Conservation (phyloP, 2,888 invertebrate genomes). For the Melipona bicolor region DNA sequence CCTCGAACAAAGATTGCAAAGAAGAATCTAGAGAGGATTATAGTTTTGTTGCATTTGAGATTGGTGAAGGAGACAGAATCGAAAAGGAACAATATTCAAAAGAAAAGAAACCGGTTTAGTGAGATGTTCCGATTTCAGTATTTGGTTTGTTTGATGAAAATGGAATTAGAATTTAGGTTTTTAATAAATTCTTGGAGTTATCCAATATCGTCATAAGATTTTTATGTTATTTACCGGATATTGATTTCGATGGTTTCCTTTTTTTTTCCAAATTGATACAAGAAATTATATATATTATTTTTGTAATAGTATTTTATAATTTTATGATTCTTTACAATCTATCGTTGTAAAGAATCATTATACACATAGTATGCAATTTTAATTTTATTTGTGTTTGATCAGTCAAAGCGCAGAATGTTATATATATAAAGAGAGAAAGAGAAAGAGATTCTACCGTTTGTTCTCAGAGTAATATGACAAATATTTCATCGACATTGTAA, state of each 20-base stretch:
- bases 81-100: conserved; percentile 58
- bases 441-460: conserved; percentile 9
- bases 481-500: conserved; percentile 48
- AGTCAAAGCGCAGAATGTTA: background rate
- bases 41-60: conserved; percentile 63
- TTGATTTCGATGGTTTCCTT: conserved; percentile 12
- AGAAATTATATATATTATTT: conserved; percentile 31
- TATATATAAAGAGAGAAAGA: background rate
- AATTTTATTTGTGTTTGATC: conserved; percentile 21
- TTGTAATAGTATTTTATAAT: conserved; percentile 49
- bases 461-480: conserved; percentile 20
- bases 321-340: conserved; percentile 1
- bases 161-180: conserved; percentile 13
- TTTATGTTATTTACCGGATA: conserved; percentile 14
- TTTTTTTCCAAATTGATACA: conserved; percentile 20
- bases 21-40: conserved; percentile 70
- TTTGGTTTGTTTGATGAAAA: conserved; percentile 13
- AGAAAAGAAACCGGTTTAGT: conserved; percentile 66
- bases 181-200: conserved; percentile 26
- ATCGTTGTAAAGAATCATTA: conserved; percentile 19
- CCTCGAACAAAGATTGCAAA: conserved; percentile 72
- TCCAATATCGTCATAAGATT: conserved; percentile 40
- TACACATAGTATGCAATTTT: background rate
- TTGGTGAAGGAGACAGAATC: conserved; percentile 39
- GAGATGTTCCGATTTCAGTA: conserved; percentile 14